phyloP scores from a whole-genome alignment of 2,113 vertebrate species.

The Corydoras sp. region DNA sequence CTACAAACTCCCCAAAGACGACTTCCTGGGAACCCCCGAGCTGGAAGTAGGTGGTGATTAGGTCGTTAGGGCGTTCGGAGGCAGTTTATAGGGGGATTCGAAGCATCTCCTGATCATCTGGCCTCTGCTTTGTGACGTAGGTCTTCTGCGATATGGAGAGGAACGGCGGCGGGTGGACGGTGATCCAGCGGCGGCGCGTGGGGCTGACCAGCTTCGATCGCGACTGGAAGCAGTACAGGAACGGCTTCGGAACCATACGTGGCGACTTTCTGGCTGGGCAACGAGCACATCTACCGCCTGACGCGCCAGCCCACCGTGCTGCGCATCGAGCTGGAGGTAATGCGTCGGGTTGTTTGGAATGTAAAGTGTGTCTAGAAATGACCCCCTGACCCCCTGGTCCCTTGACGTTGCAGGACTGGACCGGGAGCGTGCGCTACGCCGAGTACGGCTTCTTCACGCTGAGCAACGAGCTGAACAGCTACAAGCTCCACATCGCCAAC shows the following conservation, averaged over 20 bases:
- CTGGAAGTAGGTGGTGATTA: constrained; percentile 71
- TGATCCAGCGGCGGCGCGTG: constrained; percentile 89
- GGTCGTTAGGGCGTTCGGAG: background rate
- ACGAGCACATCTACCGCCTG: constrained; percentile 87
- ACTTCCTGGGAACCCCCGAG: constrained; percentile 87
- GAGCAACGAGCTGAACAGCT: constrained; percentile 85
- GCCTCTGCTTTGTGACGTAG: constrained; percentile 50
- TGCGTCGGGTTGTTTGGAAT: background rate
- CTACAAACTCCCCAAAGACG: constrained; percentile 89
- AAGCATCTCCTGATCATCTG: too few species aligned
- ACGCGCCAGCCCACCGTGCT: constrained; percentile 82
- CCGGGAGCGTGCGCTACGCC: constrained; percentile 73
- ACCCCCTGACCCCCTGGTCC: too few species aligned
- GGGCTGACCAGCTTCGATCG: constrained; percentile 85
- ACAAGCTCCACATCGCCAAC: constrained; percentile 81
- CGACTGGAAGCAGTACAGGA: constrained; percentile 91
- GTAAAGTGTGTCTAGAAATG: too few species aligned
- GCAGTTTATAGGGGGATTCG: too few species aligned
- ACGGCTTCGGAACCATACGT: constrained; percentile 83
- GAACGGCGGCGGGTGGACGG: constrained; percentile 87
- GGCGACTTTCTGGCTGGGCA: constrained; percentile 98
- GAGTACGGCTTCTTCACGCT: constrained; percentile 82
- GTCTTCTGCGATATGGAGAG: constrained; percentile 95
- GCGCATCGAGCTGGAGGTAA: constrained; percentile 87
- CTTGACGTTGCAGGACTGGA: constrained; percentile 79